Percentiles rank a stretch among this genome's conserved stretches.
These are phyloP conservation scores for Stomorhina lunata DNA, from an alignment of 2,888 invertebrate genomes.

Conservation along the genomic window DNA sequence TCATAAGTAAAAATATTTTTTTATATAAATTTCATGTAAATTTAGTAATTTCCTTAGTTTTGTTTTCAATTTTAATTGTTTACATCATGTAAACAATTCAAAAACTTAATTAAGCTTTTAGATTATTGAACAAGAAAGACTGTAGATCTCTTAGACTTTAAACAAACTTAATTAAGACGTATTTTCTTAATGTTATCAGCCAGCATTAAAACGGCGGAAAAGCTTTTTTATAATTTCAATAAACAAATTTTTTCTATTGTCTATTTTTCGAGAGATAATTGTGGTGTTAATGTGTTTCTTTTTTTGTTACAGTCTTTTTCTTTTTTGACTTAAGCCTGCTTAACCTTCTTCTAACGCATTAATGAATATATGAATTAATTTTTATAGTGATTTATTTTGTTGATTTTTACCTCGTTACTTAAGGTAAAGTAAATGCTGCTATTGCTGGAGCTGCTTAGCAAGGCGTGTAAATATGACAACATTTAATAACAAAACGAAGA, in stretches of 20 bases:
- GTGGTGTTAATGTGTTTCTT: not conserved
- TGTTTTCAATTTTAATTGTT: no score
- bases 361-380: constrained; percentile 24
- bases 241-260: constrained; percentile 12
- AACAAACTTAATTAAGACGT: no score
- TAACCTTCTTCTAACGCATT: constrained; percentile 73
- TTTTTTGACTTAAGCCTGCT: constrained; percentile 67
- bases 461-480: constrained; percentile 76
- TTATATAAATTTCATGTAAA: no score
- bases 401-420: not conserved
- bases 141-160: no score
- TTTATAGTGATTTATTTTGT: not conserved
- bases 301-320: constrained; percentile 15
- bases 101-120: no score
- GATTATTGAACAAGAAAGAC: no score
- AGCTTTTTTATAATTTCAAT: not conserved
- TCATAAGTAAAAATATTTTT: no score
- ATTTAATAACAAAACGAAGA: constrained; percentile 60
- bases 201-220: no score
- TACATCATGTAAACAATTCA: no score
- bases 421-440: not conserved
- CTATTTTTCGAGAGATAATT: not conserved
- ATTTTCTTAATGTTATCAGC: no score
- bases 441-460: constrained; percentile 66
- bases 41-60: no score